phyloP scores from a whole-genome alignment of 2,888 invertebrate genomes.

The Cataglyphis cursor region DNA sequence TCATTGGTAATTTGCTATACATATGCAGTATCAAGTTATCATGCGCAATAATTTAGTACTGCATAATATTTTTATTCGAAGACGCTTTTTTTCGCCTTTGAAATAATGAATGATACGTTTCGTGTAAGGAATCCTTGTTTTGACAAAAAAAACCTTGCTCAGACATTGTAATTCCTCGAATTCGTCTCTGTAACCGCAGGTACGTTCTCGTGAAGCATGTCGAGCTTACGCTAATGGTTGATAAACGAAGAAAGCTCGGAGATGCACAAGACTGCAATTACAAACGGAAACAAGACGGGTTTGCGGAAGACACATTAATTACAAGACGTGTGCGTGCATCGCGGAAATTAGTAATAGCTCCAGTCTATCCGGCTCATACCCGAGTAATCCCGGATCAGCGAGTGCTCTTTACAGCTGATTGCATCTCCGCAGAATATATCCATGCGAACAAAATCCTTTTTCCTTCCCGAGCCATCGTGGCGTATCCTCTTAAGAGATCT shows the following conservation, averaged over 20 bases:
- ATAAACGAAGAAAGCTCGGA: conserved; percentile 11
- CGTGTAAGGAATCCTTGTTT: no score
- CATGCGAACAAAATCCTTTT: conserved; percentile 7
- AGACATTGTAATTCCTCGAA: not conserved
- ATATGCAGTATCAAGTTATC: not conserved
- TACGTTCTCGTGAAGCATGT: not conserved
- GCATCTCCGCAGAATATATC: conserved; percentile 25
- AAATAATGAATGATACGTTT: not conserved
- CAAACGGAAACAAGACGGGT: conserved; percentile 45
- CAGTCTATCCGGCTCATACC: conserved; percentile 62
- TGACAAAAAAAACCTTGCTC: not conserved
- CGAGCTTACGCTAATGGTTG: conserved; percentile 43
- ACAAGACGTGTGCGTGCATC: conserved; percentile 51
- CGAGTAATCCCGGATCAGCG: conserved; percentile 72
- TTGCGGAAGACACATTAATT: conserved; percentile 58
- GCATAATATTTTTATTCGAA: not conserved
- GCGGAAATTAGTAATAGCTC: conserved; percentile 79
- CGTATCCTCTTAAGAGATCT: not conserved
- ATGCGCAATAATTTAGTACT: not conserved
- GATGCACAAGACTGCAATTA: conserved; percentile 35
- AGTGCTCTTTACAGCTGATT: conserved; percentile 38
- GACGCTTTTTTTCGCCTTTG: not conserved
- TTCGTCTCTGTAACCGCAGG: not conserved
- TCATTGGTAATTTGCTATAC: not conserved
- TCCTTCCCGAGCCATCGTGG: not conserved